phyloP scores from a whole-genome alignment of 2,797 vertebrate genomes.

The Odontamblyopus rebecca region DNA sequence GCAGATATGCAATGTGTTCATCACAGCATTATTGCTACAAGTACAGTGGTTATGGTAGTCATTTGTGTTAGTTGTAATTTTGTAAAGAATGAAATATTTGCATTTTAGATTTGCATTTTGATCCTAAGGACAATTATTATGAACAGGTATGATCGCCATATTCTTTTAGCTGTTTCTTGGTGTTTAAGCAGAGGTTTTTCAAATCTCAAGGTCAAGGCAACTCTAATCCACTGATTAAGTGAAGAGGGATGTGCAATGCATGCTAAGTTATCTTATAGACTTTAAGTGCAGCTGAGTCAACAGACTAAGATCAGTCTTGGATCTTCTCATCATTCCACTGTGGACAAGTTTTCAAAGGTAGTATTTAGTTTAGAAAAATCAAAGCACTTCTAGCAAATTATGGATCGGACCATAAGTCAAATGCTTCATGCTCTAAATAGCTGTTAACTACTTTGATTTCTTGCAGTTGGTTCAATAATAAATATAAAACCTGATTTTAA shows the following conservation, averaged over 20 bases:
- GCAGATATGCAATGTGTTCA: slow-evolving; percentile 39
- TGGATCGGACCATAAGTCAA: not conserved
- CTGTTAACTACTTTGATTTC: not conserved
- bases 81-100: too few relatives aligned
- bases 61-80: not conserved
- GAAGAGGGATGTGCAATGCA: not conserved
- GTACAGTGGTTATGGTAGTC: not conserved
- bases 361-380: not conserved
- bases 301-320: not conserved
- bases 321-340: not conserved
- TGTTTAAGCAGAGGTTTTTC: not conserved
- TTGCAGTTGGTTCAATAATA: not conserved
- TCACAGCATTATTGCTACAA: not conserved
- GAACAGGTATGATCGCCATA: not conserved
- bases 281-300: not conserved
- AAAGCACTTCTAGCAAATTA: not conserved
- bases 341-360: not conserved
- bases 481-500: not conserved
- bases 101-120: not conserved
- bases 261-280: not conserved
- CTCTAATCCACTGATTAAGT: not conserved
- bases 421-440: not conserved
- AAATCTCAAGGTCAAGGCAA: not conserved
- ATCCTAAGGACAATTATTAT: not conserved
- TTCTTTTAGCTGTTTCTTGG: not conserved